phyloP scores from a whole-genome alignment of 2,113 vertebrate species.

The Neogobius melanostomus region DNA sequence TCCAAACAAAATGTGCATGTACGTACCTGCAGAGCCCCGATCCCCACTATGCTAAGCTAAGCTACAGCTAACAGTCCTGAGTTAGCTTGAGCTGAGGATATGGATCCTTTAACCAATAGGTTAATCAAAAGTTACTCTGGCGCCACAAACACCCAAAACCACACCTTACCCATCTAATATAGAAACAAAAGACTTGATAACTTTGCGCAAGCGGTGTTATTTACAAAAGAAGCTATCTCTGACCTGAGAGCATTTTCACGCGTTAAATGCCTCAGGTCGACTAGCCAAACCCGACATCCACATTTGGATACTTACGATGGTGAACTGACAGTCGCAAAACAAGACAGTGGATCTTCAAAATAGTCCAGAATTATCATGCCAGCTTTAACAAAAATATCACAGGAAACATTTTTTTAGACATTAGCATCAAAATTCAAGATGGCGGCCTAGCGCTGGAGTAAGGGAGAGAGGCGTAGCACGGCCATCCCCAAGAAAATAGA shows the following conservation, averaged over 20 bases:
- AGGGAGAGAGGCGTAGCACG: conserved; percentile 68
- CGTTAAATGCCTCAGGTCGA: conserved; percentile 56
- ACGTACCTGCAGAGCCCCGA: conserved; percentile 21
- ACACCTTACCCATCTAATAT: background rate
- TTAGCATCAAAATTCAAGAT: conserved; percentile 86
- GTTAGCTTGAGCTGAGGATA: conserved; percentile 39
- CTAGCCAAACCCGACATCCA: conserved; percentile 17
- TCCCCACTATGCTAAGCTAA: conserved; percentile 6
- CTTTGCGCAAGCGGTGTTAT: conserved; percentile 10
- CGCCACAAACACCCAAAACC: background rate
- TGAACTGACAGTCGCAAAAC: conserved; percentile 8
- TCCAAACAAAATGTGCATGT: background rate
- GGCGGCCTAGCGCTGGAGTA: conserved; percentile 70
- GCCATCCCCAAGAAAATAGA: conserved; percentile 73
- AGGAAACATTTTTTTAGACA: conserved; percentile 75
- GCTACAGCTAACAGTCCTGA: conserved; percentile 18
- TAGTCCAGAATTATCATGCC: conserved; percentile 45
- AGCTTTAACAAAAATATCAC: conserved; percentile 60
- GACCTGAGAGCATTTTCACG: conserved; percentile 45
- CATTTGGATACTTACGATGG: conserved; percentile 64
- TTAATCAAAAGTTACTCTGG: conserved; percentile 22
- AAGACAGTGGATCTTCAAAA: conserved; percentile 30
- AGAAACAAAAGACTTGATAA: fast-evolving
- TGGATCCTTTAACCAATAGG: conserved; percentile 32
- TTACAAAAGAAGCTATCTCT: conserved; percentile 5